A percentile compares a stretch with the other conserved stretches of the same genome.
Conservation (phyloP, 2,113 vertebrate genomes). For the Theropithecus gelada region DNA sequence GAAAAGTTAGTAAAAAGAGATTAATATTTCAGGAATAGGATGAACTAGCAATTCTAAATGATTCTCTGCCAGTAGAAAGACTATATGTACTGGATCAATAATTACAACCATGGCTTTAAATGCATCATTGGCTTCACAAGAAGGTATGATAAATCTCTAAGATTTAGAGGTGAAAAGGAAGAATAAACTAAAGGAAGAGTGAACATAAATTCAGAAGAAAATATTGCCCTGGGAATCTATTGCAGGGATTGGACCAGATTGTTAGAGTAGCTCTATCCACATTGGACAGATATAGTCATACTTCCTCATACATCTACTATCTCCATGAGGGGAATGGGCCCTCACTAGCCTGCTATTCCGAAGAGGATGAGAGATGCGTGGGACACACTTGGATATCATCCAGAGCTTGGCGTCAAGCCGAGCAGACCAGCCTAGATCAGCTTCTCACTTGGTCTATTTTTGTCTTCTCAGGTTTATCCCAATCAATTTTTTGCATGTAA, state of each 20-base stretch:
- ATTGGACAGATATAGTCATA: neutral
- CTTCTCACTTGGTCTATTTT: neutral
- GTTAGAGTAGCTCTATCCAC: no score
- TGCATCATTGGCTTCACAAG: neutral
- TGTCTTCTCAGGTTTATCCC: neutral
- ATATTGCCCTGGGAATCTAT: neutral
- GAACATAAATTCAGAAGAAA: neutral
- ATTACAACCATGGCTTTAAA: neutral
- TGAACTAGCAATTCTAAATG: neutral
- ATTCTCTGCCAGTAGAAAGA: neutral
- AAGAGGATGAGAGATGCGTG: neutral
- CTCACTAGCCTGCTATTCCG: neutral
- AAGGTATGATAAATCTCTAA: neutral
- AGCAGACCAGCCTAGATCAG: neutral
- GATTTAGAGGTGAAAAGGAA: neutral
- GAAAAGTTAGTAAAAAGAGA: neutral
- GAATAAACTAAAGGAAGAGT: neutral
- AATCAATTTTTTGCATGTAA: neutral
- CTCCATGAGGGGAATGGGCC: neutral
- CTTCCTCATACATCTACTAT: neutral
- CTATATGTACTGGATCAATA: neutral
- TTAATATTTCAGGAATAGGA: neutral
- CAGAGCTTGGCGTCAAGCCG: neutral
- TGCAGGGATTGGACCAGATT: neutral
- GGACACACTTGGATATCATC: neutral